Conservation (phyloP, 2,797 vertebrate genomes). For the Hippopotamyrus pictus region DNA sequence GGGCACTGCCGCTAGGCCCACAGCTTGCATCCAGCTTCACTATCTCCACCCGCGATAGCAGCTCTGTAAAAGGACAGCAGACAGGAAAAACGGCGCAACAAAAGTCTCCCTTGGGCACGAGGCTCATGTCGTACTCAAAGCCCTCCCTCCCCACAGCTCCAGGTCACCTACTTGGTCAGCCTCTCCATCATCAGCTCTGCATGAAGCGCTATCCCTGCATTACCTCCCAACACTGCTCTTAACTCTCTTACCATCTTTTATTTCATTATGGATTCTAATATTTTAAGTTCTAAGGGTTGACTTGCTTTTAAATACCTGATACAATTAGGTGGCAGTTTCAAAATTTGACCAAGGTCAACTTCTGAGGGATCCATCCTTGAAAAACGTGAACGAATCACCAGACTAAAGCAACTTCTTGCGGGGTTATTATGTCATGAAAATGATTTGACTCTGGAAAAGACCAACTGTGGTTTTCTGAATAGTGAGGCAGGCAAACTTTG, state of each 20-base stretch:
- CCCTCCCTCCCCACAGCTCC: neutral
- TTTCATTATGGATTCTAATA: neutral
- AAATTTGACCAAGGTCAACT: neutral
- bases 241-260: neutral
- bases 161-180: neutral
- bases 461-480: neutral
- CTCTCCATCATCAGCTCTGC: neutral
- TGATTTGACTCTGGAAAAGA: neutral
- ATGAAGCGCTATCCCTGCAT: neutral
- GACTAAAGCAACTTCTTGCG: neutral
- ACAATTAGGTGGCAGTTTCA: neutral
- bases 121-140: neutral
- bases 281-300: neutral
- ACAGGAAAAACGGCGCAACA: neutral
- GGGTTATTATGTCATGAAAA: neutral
- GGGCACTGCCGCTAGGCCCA: neutral
- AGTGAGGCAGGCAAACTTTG: neutral
- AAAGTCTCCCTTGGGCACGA: neutral
- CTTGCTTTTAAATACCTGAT: neutral
- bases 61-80: neutral
- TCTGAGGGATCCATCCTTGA: neutral
- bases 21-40: neutral
- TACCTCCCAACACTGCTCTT: neutral
- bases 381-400: neutral
- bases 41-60: neutral